Percentiles rank a stretch among this genome's conserved stretches.
These are phyloP conservation scores for Neomorphus geoffroyi DNA, from an alignment of 2,797 vertebrate species.

Conservation along the genomic window DNA sequence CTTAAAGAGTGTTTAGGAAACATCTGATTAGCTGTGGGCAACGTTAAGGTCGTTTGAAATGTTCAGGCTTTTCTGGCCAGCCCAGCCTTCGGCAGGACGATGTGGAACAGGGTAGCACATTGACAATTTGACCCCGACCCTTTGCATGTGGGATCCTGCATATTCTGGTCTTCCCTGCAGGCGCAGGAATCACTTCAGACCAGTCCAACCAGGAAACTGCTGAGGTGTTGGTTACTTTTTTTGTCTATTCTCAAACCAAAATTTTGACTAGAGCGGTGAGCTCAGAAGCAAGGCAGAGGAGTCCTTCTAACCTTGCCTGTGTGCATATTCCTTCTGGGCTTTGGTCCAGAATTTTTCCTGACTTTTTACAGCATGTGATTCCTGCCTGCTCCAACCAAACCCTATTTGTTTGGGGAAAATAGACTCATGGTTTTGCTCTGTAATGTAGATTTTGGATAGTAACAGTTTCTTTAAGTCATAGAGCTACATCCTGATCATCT, in stretches of 20 bases:
- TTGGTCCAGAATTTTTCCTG: not conserved
- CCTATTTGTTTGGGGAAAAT: not conserved
- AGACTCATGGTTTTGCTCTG: not conserved
- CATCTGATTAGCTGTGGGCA: not conserved
- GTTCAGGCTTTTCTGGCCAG: not conserved
- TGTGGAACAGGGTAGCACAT: not conserved
- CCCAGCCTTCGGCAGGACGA: not conserved
- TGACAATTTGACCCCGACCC: not conserved
- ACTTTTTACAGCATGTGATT: not conserved
- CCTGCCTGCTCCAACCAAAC: not conserved
- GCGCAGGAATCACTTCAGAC: not conserved
- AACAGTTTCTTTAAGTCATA: not conserved
- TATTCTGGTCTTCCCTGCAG: not conserved
- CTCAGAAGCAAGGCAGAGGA: not conserved
- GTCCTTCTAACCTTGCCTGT: not conserved
- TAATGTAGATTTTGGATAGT: not conserved
- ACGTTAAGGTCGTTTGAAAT: not conserved
- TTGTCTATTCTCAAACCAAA: not conserved
- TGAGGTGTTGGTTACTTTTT: not conserved
- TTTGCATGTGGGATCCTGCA: not conserved
- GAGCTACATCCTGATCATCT: not conserved
- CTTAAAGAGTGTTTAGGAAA: not conserved
- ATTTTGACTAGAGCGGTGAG: not conserved
- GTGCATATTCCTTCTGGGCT: not conserved
- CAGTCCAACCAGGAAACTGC: not conserved